A percentile compares a stretch with the other conserved stretches of the same genome.
Conservation (phyloP, 2,888 invertebrate genomes). For the Mythimna pallens region DNA sequence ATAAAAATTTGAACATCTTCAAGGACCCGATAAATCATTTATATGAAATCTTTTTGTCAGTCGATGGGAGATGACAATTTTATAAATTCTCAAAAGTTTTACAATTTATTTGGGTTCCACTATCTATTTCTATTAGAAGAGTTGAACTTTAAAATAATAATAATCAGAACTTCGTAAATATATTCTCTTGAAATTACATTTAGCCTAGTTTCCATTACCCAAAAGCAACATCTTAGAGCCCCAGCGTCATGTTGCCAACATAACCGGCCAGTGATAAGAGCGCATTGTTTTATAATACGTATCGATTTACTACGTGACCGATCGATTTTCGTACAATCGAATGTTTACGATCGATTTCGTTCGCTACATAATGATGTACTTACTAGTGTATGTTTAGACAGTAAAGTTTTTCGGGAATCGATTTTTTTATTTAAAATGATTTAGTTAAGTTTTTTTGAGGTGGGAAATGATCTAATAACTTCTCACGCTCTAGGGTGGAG, state of each 20-base stretch:
- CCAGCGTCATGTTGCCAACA: constrained; percentile 81
- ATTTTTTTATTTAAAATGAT: no score
- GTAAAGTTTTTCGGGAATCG: background rate
- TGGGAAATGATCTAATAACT: no score
- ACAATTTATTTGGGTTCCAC: no score
- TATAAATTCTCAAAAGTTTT: no score
- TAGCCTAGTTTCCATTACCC: constrained; percentile 12
- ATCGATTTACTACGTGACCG: constrained; percentile 82
- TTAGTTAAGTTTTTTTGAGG: no score
- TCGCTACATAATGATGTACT: constrained; percentile 17
- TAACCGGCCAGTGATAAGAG: constrained; percentile 86
- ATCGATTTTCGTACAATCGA: constrained; percentile 76
- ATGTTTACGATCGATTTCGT: constrained; percentile 64
- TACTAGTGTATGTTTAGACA: background rate
- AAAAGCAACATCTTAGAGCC: constrained; percentile 77
- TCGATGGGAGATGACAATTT: no score
- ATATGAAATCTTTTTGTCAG: no score
- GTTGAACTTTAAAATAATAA: no score
- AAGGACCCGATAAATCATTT: no score
- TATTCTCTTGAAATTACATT: background rate
- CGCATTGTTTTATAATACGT: constrained; percentile 85
- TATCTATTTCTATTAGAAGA: no score
- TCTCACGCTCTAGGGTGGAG: no score
- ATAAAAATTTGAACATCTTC: no score
- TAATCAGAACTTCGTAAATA: background rate